Conservation (phyloP, 2,888 invertebrate genomes). For the Zaprionus lineosus region DNA sequence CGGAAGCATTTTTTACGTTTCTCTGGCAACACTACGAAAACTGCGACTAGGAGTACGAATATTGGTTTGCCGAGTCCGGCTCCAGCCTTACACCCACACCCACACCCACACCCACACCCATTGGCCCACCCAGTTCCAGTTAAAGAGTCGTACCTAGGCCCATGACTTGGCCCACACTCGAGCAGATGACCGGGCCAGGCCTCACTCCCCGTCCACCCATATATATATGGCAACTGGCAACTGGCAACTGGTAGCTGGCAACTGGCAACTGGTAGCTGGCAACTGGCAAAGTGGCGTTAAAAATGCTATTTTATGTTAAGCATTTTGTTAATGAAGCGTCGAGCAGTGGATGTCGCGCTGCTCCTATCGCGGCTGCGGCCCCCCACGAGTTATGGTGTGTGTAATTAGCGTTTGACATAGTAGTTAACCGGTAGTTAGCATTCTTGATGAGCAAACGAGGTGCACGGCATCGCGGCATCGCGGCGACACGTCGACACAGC, state of each 20-base stretch:
- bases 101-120: background rate
- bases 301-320: conserved; percentile 70
- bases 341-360: background rate
- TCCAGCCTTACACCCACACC: background rate
- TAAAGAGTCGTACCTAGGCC: background rate
- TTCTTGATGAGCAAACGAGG: background rate
- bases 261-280: too few relatives aligned
- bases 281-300: conserved; percentile 74
- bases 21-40: background rate
- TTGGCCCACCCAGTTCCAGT: background rate
- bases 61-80: too few relatives aligned
- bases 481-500: background rate
- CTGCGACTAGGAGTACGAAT: background rate
- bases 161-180: background rate
- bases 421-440: conserved; percentile 19
- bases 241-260: too few relatives aligned
- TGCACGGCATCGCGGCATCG: too few relatives aligned
- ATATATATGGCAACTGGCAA: too few relatives aligned
- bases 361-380: background rate
- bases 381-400: conserved; percentile 18
- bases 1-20: conserved; percentile 76
- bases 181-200: too few relatives aligned
- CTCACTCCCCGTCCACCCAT: conserved; percentile 5
- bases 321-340: conserved; percentile 66
- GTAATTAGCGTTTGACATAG: conserved; percentile 38